Evolutionary conservation across 92 coral and sea anemone genomes (phyloP), one percentile per base, ranked within the genome.

Genomic region (Epizoanthus ramosus): DNA sequence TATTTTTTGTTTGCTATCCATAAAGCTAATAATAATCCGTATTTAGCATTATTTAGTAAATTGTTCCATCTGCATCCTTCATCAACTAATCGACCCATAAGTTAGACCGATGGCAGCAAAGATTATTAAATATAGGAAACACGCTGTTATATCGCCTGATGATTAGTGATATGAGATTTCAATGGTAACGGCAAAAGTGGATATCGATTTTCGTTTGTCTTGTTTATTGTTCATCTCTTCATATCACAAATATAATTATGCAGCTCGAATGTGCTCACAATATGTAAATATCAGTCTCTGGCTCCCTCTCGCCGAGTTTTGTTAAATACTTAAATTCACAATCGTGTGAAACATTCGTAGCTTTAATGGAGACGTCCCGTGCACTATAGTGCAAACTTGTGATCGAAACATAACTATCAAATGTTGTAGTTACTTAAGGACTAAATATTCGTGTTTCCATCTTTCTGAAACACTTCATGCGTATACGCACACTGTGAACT

Each of bases 251-350:
- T 8, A 39, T 60, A 77, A 77, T 60, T 61, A 77, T 60, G 43
- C 82, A 61, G n/a, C 53, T 25, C 9, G 22, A 2, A 9, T 9
- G 16, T 1, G 57, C 17, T 41, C 10, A 37, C 15, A 60, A 39
- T 61, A 77, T 77, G 82, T 58, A 77, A 77, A 77, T 77, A 8
- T 19, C 31, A 28, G 31, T 0, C 3, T 43, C 37, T 5, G 9
- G 70, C 15, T 28, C 54, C 16, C 15, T 50, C 14, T 61, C 43
- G 15, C 23, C 18, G 56, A n/a, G 9, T 77, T 57, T 77, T 37
- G 19, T 61, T 50, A 50, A 50, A 9, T 50, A 50, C 15, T 50
- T 50, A 50, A 50, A 50, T 50, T 50, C 8, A 50, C 4, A 60
- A 10, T 50, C 7, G 28, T 47, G 57, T 57, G 14, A 28, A 23